These are phyloP conservation scores for Drosophila macrothrix DNA, from an alignment of 2,888 invertebrate genomes.

Conservation along the genomic window DNA sequence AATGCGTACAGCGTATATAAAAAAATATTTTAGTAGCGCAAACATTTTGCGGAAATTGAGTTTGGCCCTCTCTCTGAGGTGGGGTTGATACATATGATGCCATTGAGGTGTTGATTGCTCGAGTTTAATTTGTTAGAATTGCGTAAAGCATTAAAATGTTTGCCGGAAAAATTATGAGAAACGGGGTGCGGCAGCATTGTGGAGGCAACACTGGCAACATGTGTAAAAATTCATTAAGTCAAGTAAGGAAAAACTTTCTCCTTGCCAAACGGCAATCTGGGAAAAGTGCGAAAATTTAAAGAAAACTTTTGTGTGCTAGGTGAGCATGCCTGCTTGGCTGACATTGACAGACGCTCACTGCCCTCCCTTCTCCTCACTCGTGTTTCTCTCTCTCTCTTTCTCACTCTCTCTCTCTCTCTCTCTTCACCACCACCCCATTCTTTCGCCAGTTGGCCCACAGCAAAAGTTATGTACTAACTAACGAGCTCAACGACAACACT, in stretches of 20 bases:
- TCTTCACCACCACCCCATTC: background rate
- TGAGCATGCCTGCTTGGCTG: slow-evolving; percentile 37
- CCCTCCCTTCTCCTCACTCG: background rate
- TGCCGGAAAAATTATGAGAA: slow-evolving; percentile 69
- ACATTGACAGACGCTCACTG: slow-evolving; percentile 65
- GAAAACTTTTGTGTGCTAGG: slow-evolving; percentile 64
- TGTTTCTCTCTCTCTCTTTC: background rate
- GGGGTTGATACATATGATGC: background rate
- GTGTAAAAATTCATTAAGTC: slow-evolving; percentile 74
- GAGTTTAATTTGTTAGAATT: slow-evolving; percentile 80
- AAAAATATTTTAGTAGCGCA: slow-evolving; percentile 37
- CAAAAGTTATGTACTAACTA: slow-evolving; percentile 79
- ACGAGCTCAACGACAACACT: slow-evolving; percentile 81
- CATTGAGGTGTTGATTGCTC: slow-evolving; percentile 77
- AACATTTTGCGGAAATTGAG: slow-evolving; percentile 77
- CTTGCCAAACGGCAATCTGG: slow-evolving; percentile 61
- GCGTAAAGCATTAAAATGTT: slow-evolving; percentile 80
- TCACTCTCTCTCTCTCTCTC: background rate
- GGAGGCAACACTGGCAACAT: slow-evolving; percentile 30
- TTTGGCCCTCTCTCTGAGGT: slow-evolving; percentile 43
- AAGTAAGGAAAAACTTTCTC: slow-evolving; percentile 65
- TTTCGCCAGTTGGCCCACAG: slow-evolving; percentile 56
- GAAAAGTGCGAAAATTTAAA: slow-evolving; percentile 78
- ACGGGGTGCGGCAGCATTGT: background rate
- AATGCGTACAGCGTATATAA: slow-evolving; percentile 23